Conservation (phyloP, 1,140 invertebrate species). For the Forficula auricularia region DNA sequence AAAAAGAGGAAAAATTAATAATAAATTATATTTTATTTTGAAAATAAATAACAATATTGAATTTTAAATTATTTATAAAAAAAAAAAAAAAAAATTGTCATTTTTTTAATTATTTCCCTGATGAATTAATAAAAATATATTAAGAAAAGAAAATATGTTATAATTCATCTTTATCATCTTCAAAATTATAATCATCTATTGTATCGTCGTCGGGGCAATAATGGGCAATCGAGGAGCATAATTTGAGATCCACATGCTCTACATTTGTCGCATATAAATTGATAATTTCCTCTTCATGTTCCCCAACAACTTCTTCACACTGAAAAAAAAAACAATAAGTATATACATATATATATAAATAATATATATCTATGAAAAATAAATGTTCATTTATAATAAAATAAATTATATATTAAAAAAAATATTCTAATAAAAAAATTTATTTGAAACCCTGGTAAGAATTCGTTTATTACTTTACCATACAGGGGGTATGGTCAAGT, state of each 20-base stretch:
- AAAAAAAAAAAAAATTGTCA: background rate
- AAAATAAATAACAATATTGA: no score
- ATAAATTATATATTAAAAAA: no score
- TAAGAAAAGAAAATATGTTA: slow-evolving; percentile 5
- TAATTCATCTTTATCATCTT: slow-evolving; percentile 10
- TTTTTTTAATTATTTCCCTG: background rate
- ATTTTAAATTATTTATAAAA: no score
- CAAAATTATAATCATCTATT: slow-evolving; percentile 12
- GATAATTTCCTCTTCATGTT: slow-evolving; percentile 37
- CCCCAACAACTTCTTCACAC: slow-evolving; percentile 40
- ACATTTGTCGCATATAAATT: slow-evolving; percentile 23
- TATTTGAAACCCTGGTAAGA: no score
- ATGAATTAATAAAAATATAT: background rate
- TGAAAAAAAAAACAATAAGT: slow-evolving; percentile 23
- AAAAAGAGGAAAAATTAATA: no score
- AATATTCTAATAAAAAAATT: no score
- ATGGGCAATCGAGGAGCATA: slow-evolving; percentile 25
- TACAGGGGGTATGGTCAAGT: no score
- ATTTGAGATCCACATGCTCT: slow-evolving; percentile 24
- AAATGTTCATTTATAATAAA: no score
- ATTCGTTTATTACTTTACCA: no score
- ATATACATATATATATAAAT: no score
- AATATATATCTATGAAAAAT: no score
- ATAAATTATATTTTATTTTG: no score
- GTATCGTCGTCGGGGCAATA: slow-evolving; percentile 23